A percentile compares a stretch with the other conserved stretches of the same genome.
Evolutionary conservation across 2,113 vertebrate genomes (phyloP).

Genomic region (Phalacrocorax brasilianus): DNA sequence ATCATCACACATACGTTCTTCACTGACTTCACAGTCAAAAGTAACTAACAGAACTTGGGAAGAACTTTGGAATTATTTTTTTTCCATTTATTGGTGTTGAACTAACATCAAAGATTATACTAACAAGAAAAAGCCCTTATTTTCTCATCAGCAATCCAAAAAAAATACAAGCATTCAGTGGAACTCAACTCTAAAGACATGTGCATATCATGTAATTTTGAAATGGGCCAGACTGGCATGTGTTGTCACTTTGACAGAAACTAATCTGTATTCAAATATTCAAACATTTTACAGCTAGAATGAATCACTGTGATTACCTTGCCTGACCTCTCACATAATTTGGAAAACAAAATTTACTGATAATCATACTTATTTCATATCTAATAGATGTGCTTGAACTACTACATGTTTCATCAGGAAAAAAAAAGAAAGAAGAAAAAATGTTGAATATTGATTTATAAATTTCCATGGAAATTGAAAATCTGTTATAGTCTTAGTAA

Average conservation of each 20-base stretch:
- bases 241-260: neutral
- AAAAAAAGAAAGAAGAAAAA: too few relatives aligned
- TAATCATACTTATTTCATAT: neutral
- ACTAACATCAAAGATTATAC: neutral
- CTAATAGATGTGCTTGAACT: neutral
- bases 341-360: neutral
- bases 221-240: neutral
- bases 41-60: neutral
- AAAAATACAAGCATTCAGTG: neutral
- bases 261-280: neutral
- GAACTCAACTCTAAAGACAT: neutral
- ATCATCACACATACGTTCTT: neutral
- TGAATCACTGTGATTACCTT: neutral
- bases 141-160: neutral
- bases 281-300: neutral
- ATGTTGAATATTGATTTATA: neutral
- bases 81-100: neutral
- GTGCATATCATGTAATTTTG: neutral
- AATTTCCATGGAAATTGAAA: neutral
- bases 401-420: neutral
- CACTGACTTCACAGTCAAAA: neutral
- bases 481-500: neutral
- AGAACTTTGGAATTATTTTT: neutral
- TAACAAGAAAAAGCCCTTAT: neutral
- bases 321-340: fast-evolving